Base-by-base conservation (phyloP, 2,113 vertebrate genomes). In the Gambusia holbrooki region DNA sequence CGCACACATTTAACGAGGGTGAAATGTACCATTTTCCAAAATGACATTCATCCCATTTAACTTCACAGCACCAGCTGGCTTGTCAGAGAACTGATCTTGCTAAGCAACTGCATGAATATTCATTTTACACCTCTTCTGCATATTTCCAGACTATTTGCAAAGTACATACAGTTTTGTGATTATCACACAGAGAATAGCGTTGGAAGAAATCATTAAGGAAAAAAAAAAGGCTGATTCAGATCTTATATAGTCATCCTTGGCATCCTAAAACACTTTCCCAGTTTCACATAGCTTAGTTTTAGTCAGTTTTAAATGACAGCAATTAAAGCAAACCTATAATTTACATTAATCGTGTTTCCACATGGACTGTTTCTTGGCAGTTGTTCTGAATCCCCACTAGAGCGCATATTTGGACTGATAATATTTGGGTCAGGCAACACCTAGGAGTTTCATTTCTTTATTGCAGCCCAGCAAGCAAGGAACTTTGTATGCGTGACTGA, bases 21-120 rank as follows among this genome's bases (percentile, higher is more conserved):
- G 60, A 73, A 73, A 80, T 81, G 77, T 66, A 70, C 40, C 12
- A 0, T 77, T 79, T 73, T 51, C 42, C 71, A 81, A 75, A 51
- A 70, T 72, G 33, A 65, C 74, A 73, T 83, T 81, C 73, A 82
- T 51, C 22, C 42, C 71, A 74, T 82, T 82, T 79, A 80, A 86
- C 76, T 82, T 76, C 67, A 82, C 88, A 80, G 80, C 76, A 69
- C 86, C 88, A 89, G 83, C 88, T 87, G 87, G 87, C 82, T 68
- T 61, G 71, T 69, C 87, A 80, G 74, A 76, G 87, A 82, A 84
- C 80, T 80, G 74, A 72, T 83, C 78, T 72, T 66, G 77, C 81
- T 71, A 37, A 85, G 80, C 80, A 76, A 69, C 61, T 9, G 45
- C 77, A 84, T 86, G 73, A 81, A 91, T 85, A 86, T 88, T 83